phyloP scores from a whole-genome alignment of 2,888 invertebrate genomes.

The Blastobasis adustella region DNA sequence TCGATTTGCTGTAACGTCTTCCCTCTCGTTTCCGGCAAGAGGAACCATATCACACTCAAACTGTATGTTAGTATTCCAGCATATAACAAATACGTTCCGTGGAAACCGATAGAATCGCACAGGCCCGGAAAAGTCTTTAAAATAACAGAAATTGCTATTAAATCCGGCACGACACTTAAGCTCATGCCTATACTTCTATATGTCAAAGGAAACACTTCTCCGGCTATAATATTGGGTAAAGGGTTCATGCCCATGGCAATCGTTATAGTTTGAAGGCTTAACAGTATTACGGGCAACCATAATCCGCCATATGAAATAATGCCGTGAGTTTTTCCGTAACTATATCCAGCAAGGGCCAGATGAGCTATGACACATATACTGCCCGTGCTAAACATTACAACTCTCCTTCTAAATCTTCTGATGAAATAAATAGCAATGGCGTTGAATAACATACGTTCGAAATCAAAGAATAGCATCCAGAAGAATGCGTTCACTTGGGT shows the following conservation, averaged over 20 bases:
- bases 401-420: conserved; percentile 72
- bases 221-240: conserved; percentile 80
- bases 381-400: conserved; percentile 74
- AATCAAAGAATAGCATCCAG: conserved; percentile 78
- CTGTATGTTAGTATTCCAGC: conserved; percentile 14
- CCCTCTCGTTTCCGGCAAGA: conserved; percentile 19
- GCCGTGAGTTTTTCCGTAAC: conserved; percentile 35
- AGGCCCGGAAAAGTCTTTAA: conserved; percentile 76
- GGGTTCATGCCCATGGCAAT: conserved; percentile 76
- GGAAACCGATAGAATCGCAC: conserved; percentile 59
- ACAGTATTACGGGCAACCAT: conserved; percentile 60
- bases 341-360: conserved; percentile 58
- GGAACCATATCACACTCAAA: conserved; percentile 5
- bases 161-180: conserved; percentile 73
- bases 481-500: conserved; percentile 74
- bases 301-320: conserved; percentile 34
- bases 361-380: conserved; percentile 72
- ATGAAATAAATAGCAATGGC: conserved; percentile 74
- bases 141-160: conserved; percentile 71
- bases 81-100: conserved; percentile 69
- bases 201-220: conserved; percentile 78
- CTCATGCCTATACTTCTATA: conserved; percentile 77
- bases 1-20: conserved; percentile 19
- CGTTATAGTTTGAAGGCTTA: conserved; percentile 70
- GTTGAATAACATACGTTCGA: conserved; percentile 74